Conservation (phyloP, 2,113 vertebrate species). For the Fregata magnificens region DNA sequence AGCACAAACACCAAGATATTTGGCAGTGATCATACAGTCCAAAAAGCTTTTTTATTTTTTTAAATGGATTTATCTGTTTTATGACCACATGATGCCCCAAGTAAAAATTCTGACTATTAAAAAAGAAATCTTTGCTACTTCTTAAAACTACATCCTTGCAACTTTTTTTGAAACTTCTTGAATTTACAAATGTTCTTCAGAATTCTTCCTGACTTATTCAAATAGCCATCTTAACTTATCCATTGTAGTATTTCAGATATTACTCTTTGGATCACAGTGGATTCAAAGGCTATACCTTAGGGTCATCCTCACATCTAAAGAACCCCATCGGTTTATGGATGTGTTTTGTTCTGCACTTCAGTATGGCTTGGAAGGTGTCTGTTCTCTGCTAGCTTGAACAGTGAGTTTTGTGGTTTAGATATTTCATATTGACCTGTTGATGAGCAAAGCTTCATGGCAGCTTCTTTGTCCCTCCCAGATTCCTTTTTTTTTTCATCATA, state of each 20-base stretch:
- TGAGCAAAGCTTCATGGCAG: background rate
- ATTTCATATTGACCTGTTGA: background rate
- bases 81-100: background rate
- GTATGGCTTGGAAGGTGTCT: background rate
- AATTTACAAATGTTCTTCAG: background rate
- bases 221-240: background rate
- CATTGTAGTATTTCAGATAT: background rate
- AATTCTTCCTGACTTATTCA: background rate
- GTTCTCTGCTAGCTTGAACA: background rate
- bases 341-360: background rate
- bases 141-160: background rate
- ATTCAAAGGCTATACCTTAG: background rate
- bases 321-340: fast-evolving
- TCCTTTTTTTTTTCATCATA: fast-evolving
- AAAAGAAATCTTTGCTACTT: background rate
- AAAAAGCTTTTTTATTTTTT: background rate
- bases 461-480: background rate
- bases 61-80: background rate
- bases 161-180: background rate
- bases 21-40: background rate
- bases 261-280: background rate
- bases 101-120: background rate
- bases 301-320: background rate
- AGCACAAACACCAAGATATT: background rate
- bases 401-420: background rate